Evolutionary conservation across 2,888 invertebrate genomes (phyloP).

Genomic region (Vanessa cardui): DNA sequence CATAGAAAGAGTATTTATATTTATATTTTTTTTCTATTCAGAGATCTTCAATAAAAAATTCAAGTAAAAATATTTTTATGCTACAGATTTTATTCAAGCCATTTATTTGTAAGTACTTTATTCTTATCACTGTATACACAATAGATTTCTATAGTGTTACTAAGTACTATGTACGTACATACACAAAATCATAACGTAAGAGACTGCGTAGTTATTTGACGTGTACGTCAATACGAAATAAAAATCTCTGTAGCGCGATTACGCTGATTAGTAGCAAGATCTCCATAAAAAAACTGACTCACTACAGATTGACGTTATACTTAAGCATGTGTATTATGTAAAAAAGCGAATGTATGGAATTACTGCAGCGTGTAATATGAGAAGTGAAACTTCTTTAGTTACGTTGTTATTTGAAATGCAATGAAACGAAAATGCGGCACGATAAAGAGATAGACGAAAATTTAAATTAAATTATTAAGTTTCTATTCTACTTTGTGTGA

Average conservation of each 20-base stretch:
- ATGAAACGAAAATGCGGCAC: background rate
- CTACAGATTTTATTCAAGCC: no score
- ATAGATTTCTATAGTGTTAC: background rate
- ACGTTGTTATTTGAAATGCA: no score
- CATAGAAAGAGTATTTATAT: no score
- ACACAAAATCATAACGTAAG: constrained; percentile 5
- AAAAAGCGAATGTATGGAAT: background rate
- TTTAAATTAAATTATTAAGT: no score
- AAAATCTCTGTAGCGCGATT: constrained; percentile 10
- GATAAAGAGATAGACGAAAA: background rate
- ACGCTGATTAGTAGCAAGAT: constrained; percentile 11
- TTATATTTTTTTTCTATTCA: no score
- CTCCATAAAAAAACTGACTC: constrained; percentile 23
- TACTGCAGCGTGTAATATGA: no score
- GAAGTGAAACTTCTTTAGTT: no score
- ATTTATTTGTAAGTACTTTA: no score
- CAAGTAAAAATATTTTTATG: no score
- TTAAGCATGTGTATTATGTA: background rate
- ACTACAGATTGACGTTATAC: constrained; percentile 4
- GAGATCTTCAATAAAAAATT: no score
- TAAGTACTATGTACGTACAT: background rate
- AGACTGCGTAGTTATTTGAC: constrained; percentile 20
- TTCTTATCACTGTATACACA: background rate
- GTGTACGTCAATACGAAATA: constrained; percentile 9
- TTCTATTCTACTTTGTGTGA: no score